Conservation (phyloP, 2,888 invertebrate species). For the Argynnis bischoffii region DNA sequence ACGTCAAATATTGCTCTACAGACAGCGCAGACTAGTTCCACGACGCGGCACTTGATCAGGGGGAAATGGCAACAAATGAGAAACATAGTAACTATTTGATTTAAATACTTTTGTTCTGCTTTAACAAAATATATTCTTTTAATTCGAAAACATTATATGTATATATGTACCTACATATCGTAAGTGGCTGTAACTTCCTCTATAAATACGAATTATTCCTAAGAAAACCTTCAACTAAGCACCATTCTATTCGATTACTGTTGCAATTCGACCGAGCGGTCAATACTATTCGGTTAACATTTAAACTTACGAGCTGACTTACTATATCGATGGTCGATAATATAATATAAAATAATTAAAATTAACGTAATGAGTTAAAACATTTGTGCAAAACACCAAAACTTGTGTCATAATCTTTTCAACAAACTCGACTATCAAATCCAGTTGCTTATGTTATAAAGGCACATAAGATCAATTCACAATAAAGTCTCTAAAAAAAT, state of each 20-base stretch:
- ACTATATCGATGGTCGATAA: conserved; percentile 53
- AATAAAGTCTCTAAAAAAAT: conserved; percentile 55
- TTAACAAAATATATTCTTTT: conserved; percentile 53
- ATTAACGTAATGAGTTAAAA: conserved; percentile 67
- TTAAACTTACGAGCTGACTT: conserved; percentile 71
- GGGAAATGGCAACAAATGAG: conserved; percentile 53
- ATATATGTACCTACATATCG: conserved; percentile 47
- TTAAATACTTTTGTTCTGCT: conserved; percentile 56
- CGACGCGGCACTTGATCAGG: conserved; percentile 37
- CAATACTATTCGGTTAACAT: conserved; percentile 71
- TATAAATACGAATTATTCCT: conserved; percentile 69
- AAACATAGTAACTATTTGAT: conserved; percentile 47
- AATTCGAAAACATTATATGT: conserved; percentile 39
- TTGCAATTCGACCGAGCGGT: conserved; percentile 74
- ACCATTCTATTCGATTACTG: conserved; percentile 82
- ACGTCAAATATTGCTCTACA: conserved; percentile 52
- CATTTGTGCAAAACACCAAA: conserved; percentile 74
- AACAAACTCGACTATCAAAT: conserved; percentile 59
- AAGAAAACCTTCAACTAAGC: conserved; percentile 76
- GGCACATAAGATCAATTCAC: conserved; percentile 79
- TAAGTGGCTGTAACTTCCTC: conserved; percentile 59
- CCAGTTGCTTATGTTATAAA: conserved; percentile 74
- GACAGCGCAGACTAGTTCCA: conserved; percentile 50
- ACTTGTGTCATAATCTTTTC: conserved; percentile 32
- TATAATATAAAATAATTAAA: conserved; percentile 56